phyloP scores from a whole-genome alignment of 2,888 invertebrate genomes.

The Epinotia nisella region DNA sequence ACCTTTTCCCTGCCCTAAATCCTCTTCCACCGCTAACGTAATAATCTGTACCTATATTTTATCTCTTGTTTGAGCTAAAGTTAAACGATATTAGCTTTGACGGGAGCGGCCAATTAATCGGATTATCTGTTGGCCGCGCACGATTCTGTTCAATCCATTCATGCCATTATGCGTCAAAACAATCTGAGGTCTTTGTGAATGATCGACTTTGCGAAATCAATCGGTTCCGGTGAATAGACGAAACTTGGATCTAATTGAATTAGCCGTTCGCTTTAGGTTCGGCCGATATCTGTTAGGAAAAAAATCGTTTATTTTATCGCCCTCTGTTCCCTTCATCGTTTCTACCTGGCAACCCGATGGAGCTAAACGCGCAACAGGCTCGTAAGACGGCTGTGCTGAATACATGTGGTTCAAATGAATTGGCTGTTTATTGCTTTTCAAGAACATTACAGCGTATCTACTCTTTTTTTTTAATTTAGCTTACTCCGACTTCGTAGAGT shows the following conservation, averaged over 20 bases:
- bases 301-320: slow-evolving; percentile 47
- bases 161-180: slow-evolving; percentile 45
- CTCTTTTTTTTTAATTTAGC: not conserved
- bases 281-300: slow-evolving; percentile 42
- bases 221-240: slow-evolving; percentile 51
- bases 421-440: slow-evolving; percentile 9
- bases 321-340: slow-evolving; percentile 38
- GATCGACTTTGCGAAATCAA: slow-evolving; percentile 51
- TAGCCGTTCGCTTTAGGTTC: slow-evolving; percentile 40
- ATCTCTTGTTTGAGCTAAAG: slow-evolving; percentile 37
- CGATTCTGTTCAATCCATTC: slow-evolving; percentile 44
- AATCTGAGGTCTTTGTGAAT: slow-evolving; percentile 46
- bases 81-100: slow-evolving; percentile 44
- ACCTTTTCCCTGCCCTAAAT: slow-evolving; percentile 6
- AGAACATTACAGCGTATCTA: slow-evolving; percentile 14
- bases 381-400: slow-evolving; percentile 43
- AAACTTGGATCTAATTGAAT: slow-evolving; percentile 62
- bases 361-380: slow-evolving; percentile 52
- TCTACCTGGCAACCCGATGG: slow-evolving; percentile 44
- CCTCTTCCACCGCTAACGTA: slow-evolving; percentile 25
- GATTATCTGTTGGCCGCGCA: slow-evolving; percentile 41
- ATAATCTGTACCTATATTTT: slow-evolving; percentile 28
- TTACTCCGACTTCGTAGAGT: not conserved
- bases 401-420: slow-evolving; percentile 9
- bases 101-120: slow-evolving; percentile 43